Evolutionary conservation across 2,113 vertebrate species (phyloP).

Genomic region (Pomatorhinus ruficollis): DNA sequence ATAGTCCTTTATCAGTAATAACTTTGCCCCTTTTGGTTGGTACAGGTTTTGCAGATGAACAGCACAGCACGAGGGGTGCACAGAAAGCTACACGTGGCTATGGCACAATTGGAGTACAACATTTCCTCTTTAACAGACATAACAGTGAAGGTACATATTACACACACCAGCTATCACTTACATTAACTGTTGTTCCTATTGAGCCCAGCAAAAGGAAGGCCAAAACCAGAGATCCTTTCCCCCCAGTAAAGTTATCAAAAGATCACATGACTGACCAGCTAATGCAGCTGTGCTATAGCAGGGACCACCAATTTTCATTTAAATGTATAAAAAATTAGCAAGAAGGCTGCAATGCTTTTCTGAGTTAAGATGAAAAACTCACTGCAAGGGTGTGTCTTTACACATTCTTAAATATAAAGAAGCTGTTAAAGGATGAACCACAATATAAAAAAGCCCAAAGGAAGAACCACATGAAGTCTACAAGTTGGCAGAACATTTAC

Average conservation of each 20-base stretch:
- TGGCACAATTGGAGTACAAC: background rate
- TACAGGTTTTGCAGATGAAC: background rate
- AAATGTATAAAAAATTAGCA: background rate
- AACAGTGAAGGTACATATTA: background rate
- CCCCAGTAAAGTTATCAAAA: background rate
- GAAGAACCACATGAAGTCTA: background rate
- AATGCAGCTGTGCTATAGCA: background rate
- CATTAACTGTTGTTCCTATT: background rate
- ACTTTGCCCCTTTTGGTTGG: background rate
- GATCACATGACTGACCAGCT: background rate
- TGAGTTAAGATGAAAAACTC: background rate
- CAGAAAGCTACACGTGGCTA: background rate
- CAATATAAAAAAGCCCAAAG: background rate
- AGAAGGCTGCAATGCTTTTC: background rate
- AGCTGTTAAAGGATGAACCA: background rate
- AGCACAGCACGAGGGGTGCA: background rate
- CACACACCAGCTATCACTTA: background rate
- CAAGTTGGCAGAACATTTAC: slow-evolving; percentile 7
- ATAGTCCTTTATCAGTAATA: background rate
- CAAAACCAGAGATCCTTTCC: background rate
- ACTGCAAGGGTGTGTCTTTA: background rate
- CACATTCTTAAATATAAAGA: background rate
- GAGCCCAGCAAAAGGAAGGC: background rate
- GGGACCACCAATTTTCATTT: background rate
- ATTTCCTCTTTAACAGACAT: background rate